Evolutionary conservation across 1,140 invertebrate genomes (phyloP), one percentile per base, ranked within the genome.

Genomic region (Drosophila bocqueti): DNA sequence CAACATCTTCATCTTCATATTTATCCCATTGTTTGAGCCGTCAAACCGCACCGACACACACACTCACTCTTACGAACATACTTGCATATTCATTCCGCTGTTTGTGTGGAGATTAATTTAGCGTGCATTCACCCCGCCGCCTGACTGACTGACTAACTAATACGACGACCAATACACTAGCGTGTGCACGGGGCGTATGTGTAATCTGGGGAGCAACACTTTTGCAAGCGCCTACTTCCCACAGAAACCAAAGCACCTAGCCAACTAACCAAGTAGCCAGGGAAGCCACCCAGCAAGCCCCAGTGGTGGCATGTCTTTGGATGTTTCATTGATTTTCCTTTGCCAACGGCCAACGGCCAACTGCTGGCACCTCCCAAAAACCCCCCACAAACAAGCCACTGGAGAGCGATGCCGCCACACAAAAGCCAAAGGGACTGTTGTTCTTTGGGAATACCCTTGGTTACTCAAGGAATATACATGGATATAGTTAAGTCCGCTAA

Each of bases 61-160:
- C 45, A 38, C 13, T 47, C 67, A 40, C 26, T 9, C 46, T 13
- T 34, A 13, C 29, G 18, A 26, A 54, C 31, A 40, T n/a, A 21
- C 61, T 52, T 65, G 60, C 40, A 75, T 64, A 76, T 76, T 62
- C 73, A 73, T 75, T 73, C 21, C 34, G 21, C 54, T 63, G 66
- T 38, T 71, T 71, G 34, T 71, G 34, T 73, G 69, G 50, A 55
- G 74, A 73, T 79, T 72, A 75, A 89, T 89, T 89, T 84, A 90
- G 64, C 74, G 84, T 84, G 43, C 84, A 76, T 89, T 89, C 84
- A 89, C 84, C 84, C 57, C 64, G 75, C 52, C 64, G 63, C 59
- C 69, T 75, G 45, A 62, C 78, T 76, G 42, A 76, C 61, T 66
- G 46, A 73, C 69, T 73, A 59, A 72, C 69, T 71, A 72, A 72